Base-by-base conservation (phyloP, 2,888 invertebrate genomes). In the Tigriopus californicus region DNA sequence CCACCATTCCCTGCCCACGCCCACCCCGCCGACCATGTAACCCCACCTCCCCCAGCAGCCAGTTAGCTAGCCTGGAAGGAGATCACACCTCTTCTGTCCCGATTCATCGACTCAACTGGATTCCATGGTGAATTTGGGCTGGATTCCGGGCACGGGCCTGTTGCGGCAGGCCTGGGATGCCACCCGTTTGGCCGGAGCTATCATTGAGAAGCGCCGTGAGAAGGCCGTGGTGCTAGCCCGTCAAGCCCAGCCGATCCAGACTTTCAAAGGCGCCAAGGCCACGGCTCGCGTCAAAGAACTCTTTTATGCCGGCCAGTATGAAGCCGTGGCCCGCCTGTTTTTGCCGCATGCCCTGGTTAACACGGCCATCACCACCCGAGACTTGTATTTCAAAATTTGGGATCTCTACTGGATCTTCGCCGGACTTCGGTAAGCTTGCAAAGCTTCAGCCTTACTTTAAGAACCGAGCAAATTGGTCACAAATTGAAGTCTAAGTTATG, bases 91-190 rank as follows among this genome's bases (percentile, higher is more conserved):
- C n/a, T n/a, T n/a, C n/a, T n/a, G n/a, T n/a, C n/a, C n/a, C n/a
- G n/a, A n/a, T n/a, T n/a, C n/a, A n/a, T n/a, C n/a, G n/a, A n/a
- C n/a, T n/a, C n/a, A n/a, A n/a, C n/a, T n/a, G n/a, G n/a, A n/a
- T n/a, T n/a, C n/a, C n/a, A n/a, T 33, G 33, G 33, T 33, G 33
- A 33, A 33, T 33, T 8, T 52, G 22, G 52, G 33, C 22, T 33
- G 52, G 22, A 25, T 52, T 11, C 54, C 54, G n/a, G 54, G 54
- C n/a, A 22, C 22, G 3, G 24, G 41, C n/a, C 40, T 54, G 18
- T 41, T 54, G 15, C 24, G 41, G 15, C 41, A 54, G n/a, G 58
- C 58, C 5, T 58, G 58, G 58, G 49, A 58, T 58, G 58, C 58
- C 10, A 58, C 58, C 10, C 42, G 49, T 25, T 40, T 58, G n/a